Base-by-base conservation (phyloP, 1,140 invertebrate genomes). In the Rhagoletis pomonella region DNA sequence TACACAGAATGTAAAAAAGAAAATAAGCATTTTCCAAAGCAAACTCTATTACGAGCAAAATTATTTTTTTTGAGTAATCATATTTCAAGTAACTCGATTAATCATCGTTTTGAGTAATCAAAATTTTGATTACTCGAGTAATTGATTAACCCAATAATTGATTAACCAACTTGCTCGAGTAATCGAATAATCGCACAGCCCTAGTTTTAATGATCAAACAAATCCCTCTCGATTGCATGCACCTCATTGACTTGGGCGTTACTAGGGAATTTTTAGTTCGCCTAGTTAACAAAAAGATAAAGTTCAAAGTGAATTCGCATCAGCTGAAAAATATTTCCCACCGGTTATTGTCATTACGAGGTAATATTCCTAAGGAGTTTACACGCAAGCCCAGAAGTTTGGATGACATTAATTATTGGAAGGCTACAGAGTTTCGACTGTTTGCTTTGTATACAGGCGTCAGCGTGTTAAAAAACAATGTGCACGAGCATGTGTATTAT, bases 371-470 rank as follows among this genome's bases (percentile, higher is more conserved):
- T 14, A 42, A 81, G n/a, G 4, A 81, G 44, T 81, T 44, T 81
- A 44, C 50, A 17, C 77, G 77, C 10, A 81, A 81, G 50, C 77
- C 77, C 12, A 7, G 47, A 3, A 9, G 3, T 47, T 44, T 81
- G n/a, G 77, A 81, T 44, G 77, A 81, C 10, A 14, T 55, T 7
- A 6, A 3, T 9, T 9, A 81, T 81, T 81, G 77, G 77, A 81
- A 55, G 3, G 29, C 77, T n/a, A 55, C 47, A 7, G 39, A 55
- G 7, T 81, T 44, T n/a, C 14, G 47, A 10, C 85, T 29, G 42
- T 62, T 86, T 62, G n/a, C 44, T 86, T 17, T 86, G 4, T 64
- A 86, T 59, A 86, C 59, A 1, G 85, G 85, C 29, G 42, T 86
- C 17, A 62, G 60, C 4, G 39, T 6, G 12, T 65, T 86, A 29